phyloP scores from a whole-genome alignment of 2,888 invertebrate genomes.

The Villa cingulata region DNA sequence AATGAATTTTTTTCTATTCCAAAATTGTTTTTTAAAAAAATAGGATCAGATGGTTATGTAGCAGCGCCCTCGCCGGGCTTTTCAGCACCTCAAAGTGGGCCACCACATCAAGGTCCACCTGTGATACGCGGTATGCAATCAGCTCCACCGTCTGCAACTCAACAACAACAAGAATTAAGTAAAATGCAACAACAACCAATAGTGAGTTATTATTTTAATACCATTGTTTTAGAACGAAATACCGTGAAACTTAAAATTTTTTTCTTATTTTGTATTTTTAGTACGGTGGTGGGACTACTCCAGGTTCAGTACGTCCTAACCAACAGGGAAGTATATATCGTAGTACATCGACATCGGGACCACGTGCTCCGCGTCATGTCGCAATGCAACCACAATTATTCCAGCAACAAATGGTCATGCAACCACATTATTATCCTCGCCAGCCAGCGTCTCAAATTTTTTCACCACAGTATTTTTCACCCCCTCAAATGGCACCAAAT shows the following conservation, averaged over 20 bases:
- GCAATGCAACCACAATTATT: constrained; percentile 19
- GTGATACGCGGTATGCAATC: constrained; percentile 28
- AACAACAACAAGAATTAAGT: constrained; percentile 25
- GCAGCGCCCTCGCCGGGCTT: constrained; percentile 29
- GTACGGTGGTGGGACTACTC: constrained; percentile 25
- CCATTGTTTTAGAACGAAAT: not conserved
- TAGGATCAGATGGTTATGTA: constrained; percentile 33
- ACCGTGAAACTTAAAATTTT: not conserved
- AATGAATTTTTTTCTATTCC: too few relatives aligned
- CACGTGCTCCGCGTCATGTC: constrained; percentile 16
- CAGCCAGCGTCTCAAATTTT: constrained; percentile 22
- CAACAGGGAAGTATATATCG: constrained; percentile 25
- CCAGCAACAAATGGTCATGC: constrained; percentile 26
- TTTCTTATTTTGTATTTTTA: constrained; percentile 15
- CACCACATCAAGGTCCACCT: constrained; percentile 25
- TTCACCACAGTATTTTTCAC: constrained; percentile 20
- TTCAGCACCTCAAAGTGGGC: constrained; percentile 25
- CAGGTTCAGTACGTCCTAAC: constrained; percentile 13
- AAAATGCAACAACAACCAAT: constrained; percentile 30
- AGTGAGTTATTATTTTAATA: constrained; percentile 19
- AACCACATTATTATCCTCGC: constrained; percentile 22
- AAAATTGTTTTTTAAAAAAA: constrained; percentile 9
- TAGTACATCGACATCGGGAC: constrained; percentile 21
- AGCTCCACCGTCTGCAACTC: constrained; percentile 23
- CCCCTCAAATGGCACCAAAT: constrained; percentile 10